phyloP scores from a whole-genome alignment of 2,888 invertebrate species.

The Sturmia bella region DNA sequence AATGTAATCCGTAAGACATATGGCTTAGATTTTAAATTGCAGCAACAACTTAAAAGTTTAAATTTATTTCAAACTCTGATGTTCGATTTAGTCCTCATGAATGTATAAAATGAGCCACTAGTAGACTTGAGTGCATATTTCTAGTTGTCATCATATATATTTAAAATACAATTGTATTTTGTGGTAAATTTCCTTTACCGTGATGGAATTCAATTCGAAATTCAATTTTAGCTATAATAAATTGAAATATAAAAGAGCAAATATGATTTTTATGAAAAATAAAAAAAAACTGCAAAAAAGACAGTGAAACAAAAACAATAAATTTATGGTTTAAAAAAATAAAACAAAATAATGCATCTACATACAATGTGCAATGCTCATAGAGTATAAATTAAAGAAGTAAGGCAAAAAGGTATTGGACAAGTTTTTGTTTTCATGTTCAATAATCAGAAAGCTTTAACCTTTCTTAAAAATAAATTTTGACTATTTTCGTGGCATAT shows the following conservation, averaged over 20 bases:
- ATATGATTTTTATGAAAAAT: conserved; percentile 58
- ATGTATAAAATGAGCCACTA: background rate
- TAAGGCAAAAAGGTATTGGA: too few relatives aligned
- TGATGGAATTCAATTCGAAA: conserved; percentile 64
- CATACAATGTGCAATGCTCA: background rate
- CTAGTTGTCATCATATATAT: conserved; percentile 17
- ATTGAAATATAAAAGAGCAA: conserved; percentile 50
- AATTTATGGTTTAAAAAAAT: conserved; percentile 22
- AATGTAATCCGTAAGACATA: too few relatives aligned
- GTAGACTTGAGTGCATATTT: conserved; percentile 2
- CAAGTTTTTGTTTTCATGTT: too few relatives aligned
- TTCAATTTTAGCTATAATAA: conserved; percentile 63
- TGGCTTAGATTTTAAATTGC: too few relatives aligned
- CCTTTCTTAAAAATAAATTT: too few relatives aligned
- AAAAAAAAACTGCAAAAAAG: background rate
- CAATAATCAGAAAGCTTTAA: too few relatives aligned
- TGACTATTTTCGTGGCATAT: too few relatives aligned
- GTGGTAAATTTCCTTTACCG: conserved; percentile 68
- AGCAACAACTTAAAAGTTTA: too few relatives aligned
- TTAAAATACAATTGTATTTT: conserved; percentile 56
- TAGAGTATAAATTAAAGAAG: background rate
- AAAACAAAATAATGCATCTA: background rate
- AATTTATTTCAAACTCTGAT: background rate
- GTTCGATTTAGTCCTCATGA: conserved; percentile 1
- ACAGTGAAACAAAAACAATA: conserved; percentile 13